Base-by-base conservation (phyloP, 2,797 vertebrate species). In the Chaunax sp. region DNA sequence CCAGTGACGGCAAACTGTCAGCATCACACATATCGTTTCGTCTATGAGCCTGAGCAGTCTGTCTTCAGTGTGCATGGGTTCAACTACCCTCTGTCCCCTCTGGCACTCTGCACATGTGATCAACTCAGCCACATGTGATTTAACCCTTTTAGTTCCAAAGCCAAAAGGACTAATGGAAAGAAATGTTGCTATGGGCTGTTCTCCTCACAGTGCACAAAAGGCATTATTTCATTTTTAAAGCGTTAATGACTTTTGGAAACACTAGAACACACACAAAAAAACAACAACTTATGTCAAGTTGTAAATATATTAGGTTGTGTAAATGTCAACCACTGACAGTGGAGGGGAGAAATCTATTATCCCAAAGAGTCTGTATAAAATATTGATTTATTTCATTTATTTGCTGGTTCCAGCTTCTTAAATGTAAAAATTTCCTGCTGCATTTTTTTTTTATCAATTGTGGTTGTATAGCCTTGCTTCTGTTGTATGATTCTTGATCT, bases 1-100 rank as follows among this genome's bases (percentile, higher is more conserved):
- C 25, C n/a, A 56, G 68, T 75, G 61, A 75, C 37, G 57, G 25
- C 45, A 20, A 15, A 47, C n/a, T 43, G 72, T 77, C 79, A 69
- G 51, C 59, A 22, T 4, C 16, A 23, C 10, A 35, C 12, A 4
- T 41, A 35, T 30, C n/a, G n/a, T n/a, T n/a, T n/a, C n/a, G n/a
- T n/a, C n/a, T n/a, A 38, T 3, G 5, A 26, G 40, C 30, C 19
- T 43, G 23, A 70, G 20, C n/a, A 46, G 41, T 38, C 19, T n/a
- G n/a, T n/a, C n/a, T n/a, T n/a, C n/a, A n/a, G n/a, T n/a, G n/a
- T n/a, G n/a, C 6, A 43, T 33, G 49, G 46, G 46, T 60, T 65
- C 65, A 20, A 41, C 8, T 5, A 2, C 37, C 20, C 41, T 50
- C 23, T 18, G 19, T 43, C 6, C 35, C 58, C 77, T 73, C 50